Base-by-base conservation (phyloP, 1,140 invertebrate genomes). In the Caenorhabditis brenneri region DNA sequence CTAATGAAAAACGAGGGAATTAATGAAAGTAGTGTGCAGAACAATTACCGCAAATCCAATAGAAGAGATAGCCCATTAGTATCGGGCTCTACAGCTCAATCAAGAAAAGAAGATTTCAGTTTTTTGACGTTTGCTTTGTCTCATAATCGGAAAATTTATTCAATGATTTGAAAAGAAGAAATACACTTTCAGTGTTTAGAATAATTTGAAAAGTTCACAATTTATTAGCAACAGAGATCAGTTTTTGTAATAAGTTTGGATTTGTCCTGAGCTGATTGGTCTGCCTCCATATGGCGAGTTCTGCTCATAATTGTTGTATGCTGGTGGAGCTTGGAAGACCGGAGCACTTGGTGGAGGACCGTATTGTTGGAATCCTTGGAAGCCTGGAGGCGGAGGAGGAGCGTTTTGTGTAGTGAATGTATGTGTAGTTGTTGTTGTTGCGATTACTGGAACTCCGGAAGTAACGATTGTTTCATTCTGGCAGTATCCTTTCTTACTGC, bases 261-360 rank as follows among this genome's bases (percentile, higher is more conserved):
- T 42, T 74, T 74, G 65, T 12, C 65, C 36, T 24, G 36, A 74
- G 15, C 65, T 74, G 9, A 74, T 39, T 15, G 65, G 65, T 24
- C 65, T 42, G 42, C 65, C 65, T 4, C 65, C 65, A 15, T 74
- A 74, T 24, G 65, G 65, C 5, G 65, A 74, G 15, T 74, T 46
- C n/a, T 74, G 65, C 22, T 74, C 36, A 12, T 22, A 74, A n/a
- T 74, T 74, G 65, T 74, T 42, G 36, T 74, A 74, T 1, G 65
- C 36, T 24, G 65, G 65, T 10, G 65, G 65, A 74, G 19, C 22
- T 24, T 19, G 4, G 22, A n/a, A 74, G 1, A 74, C 36, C 10
- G 65, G 65, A 42, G 65, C 65, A 74, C 19, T 42, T 39, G 65
- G 65, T 19, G 65, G 36, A n/a, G 65, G 36, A 24, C 65, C 65